Evolutionary conservation across 2,888 invertebrate species (phyloP).

Genomic region (Bruchidius siliquastri): DNA sequence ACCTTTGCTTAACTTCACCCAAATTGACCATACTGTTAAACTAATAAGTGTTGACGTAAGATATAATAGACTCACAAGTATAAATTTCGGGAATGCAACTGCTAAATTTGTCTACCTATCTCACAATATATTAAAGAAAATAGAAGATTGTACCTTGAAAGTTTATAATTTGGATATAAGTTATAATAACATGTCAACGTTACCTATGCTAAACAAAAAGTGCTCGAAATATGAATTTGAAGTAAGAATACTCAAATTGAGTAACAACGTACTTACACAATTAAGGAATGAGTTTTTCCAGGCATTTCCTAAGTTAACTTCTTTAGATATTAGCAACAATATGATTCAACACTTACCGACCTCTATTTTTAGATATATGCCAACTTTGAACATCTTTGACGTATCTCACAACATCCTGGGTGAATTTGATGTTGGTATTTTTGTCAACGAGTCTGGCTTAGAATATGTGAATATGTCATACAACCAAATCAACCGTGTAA

Average conservation of each 20-base stretch:
- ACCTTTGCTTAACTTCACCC: neutral
- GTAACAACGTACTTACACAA: neutral
- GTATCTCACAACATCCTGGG: neutral
- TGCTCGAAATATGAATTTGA: neutral
- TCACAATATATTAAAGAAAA: neutral
- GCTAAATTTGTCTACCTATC: neutral
- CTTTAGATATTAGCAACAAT: neutral
- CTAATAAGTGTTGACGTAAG: neutral
- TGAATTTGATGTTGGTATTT: neutral
- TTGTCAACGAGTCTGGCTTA: neutral
- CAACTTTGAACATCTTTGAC: neutral
- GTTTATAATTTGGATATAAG: neutral
- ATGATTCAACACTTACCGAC: neutral
- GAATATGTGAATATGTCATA: neutral
- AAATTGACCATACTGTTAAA: neutral
- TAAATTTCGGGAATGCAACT: neutral
- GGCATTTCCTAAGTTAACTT: neutral
- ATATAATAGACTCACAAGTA: neutral
- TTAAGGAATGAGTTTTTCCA: neutral
- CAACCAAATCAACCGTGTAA: neutral
- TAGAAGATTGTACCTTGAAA: neutral
- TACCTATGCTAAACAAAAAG: neutral
- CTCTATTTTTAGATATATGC: neutral
- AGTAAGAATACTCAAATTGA: neutral
- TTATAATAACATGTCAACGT: neutral